These are phyloP conservation scores for Probosciger aterrimus DNA, from an alignment of 2,113 vertebrate genomes.

Conservation along the genomic window DNA sequence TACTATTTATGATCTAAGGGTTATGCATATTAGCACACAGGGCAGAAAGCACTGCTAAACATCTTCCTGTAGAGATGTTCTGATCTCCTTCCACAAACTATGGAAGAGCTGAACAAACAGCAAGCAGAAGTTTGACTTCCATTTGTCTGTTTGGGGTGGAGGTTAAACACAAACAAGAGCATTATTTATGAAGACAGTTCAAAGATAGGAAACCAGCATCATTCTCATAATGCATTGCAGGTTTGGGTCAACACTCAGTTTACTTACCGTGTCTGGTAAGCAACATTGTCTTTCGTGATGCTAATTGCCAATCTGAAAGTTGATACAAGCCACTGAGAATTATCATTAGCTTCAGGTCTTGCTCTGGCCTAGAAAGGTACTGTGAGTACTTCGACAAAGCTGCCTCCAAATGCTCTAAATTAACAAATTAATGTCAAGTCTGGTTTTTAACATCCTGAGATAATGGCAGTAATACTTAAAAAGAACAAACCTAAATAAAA, in stretches of 20 bases:
- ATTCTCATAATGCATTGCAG: neutral
- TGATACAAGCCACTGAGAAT: neutral
- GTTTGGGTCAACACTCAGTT: neutral
- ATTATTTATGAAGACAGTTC: neutral
- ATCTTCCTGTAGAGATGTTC: neutral
- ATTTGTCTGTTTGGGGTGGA: neutral
- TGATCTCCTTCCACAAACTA: neutral
- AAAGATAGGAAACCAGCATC: neutral
- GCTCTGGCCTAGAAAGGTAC: neutral
- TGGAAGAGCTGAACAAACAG: neutral
- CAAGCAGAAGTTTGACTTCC: neutral
- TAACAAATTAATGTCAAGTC: neutral
- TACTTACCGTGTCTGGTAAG: neutral
- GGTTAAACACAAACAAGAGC: neutral
- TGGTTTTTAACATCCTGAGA: neutral
- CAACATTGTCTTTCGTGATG: neutral
- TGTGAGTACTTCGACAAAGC: neutral
- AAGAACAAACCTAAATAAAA: neutral
- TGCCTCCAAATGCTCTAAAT: neutral
- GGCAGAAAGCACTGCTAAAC: neutral
- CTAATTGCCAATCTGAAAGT: neutral
- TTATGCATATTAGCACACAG: neutral
- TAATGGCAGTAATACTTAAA: neutral
- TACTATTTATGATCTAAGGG: neutral
- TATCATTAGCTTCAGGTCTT: neutral